Evolutionary conservation across 2,113 vertebrate genomes (phyloP), one percentile per base, ranked within the genome.

Genomic region (Heteronetta atricapilla): DNA sequence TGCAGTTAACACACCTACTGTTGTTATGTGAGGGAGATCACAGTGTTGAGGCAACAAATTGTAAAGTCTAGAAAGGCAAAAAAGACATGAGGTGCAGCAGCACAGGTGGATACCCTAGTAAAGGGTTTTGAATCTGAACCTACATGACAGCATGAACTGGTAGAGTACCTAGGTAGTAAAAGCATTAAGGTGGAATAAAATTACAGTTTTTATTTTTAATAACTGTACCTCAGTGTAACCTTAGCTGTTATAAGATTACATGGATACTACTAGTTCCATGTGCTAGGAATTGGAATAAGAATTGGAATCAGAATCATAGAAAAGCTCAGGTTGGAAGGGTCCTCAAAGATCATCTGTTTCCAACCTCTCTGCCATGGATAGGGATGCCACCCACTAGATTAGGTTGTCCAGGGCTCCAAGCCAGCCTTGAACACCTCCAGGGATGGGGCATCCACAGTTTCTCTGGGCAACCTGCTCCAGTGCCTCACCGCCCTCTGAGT

Each of bases 261-360:
- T 0, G 0, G 53, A 29, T 82, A 62, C 70, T 84, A 3, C 74
- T 2, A 1, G 17, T 67, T 87, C 60, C 1, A 1, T 48, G 46
- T 48, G 22, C 46, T 48, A 48, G 46, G 21, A 48, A 48, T 48
- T 48, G 11, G 46, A 29, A 34, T 31, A 23, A 52, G 46, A 48
- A 48, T 48, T 48, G 46, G 46, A 48, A 48, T 48, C 23, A 52
- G 50, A 52, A 52, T 25, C 50, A 52, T 13, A 26, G 50, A 52
- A 52, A 13, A 25, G 23, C 50, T 52, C 23, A 13, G 23, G 13
- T 52, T 52, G 50, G 13, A 52, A 52, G 22, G 23, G 50, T 25
- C 50, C 23, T 52, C 7, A 26, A 25, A 26, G 23, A 52, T 25
- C 23, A 26, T 52, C 50, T 52, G 13, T 13, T 52, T 52, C 50